Evolutionary conservation across 2,888 invertebrate species (phyloP).

Genomic region (Drosophila mercatorum): DNA sequence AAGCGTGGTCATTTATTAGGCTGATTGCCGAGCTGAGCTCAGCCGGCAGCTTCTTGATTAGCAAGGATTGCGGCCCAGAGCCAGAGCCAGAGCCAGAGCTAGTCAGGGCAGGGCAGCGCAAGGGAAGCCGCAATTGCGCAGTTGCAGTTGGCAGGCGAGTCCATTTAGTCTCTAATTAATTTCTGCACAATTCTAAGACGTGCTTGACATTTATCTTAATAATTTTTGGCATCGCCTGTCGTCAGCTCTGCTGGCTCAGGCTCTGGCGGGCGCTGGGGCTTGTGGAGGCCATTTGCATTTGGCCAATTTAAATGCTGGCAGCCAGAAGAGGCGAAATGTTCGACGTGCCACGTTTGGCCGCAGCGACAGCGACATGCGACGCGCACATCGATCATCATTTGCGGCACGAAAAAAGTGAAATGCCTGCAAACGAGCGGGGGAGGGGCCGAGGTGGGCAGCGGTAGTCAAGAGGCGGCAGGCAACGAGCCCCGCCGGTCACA

Average conservation of each 20-base stretch:
- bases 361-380: conserved; percentile 70
- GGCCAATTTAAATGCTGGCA: conserved; percentile 67
- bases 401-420: conserved; percentile 79
- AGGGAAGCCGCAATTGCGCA: conserved; percentile 3
- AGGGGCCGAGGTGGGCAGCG: neutral
- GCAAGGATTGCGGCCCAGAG: conserved; percentile 35
- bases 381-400: conserved; percentile 79
- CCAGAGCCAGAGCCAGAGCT: no score
- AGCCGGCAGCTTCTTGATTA: neutral
- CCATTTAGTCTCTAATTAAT: conserved; percentile 69
- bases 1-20: conserved; percentile 63
- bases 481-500: conserved; percentile 60
- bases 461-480: neutral
- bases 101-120: neutral
- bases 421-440: conserved; percentile 48
- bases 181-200: conserved; percentile 46
- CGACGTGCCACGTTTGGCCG: conserved; percentile 17
- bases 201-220: conserved; percentile 70
- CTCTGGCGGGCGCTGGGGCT: neutral
- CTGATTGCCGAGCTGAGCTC: conserved; percentile 29
- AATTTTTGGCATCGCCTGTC: conserved; percentile 70
- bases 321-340: conserved; percentile 40
- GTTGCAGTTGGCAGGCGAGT: conserved; percentile 43
- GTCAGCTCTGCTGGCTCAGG: conserved; percentile 22
- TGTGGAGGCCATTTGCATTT: conserved; percentile 59